A percentile compares a stretch with the other conserved stretches of the same genome.
Evolutionary conservation across 2,113 vertebrate species (phyloP).

Genomic region (Coryphaenoides rupestris): DNA sequence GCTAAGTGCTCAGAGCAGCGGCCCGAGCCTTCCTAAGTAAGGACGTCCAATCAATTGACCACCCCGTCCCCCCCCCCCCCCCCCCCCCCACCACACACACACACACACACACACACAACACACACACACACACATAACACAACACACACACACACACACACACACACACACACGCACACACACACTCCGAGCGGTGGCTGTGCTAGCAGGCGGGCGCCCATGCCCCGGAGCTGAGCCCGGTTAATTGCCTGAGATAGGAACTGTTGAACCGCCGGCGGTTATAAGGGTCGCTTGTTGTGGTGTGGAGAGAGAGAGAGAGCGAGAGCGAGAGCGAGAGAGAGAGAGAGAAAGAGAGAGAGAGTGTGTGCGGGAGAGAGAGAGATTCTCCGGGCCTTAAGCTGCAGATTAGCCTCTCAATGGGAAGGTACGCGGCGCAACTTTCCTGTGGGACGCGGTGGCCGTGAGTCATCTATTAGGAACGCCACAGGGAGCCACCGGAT

Average conservation of each 20-base stretch:
- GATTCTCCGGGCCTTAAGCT: constrained; percentile 49
- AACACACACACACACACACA: constrained; percentile 24
- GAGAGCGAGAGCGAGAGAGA: too few relatives aligned
- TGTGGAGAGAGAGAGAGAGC: constrained; percentile 6
- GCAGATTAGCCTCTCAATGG: constrained; percentile 55
- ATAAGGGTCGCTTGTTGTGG: constrained; percentile 47
- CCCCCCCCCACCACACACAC: constrained; percentile 38
- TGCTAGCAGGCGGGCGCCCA: constrained; percentile 45
- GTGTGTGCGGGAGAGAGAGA: constrained; percentile 18
- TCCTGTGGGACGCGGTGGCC: constrained; percentile 51
- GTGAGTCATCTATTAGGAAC: constrained; percentile 47
- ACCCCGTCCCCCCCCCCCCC: constrained; percentile 41
- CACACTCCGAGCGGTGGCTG: constrained; percentile 22
- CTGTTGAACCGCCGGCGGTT: constrained; percentile 38
- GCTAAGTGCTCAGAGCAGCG: constrained; percentile 45
- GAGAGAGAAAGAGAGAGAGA: too few relatives aligned
- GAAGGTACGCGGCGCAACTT: constrained; percentile 45
- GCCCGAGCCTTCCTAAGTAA: constrained; percentile 57
- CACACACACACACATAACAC: too few relatives aligned
- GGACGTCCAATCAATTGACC: constrained; percentile 62
- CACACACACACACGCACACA: constrained; percentile 24
- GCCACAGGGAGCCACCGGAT: constrained; percentile 28
- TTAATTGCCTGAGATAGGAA: constrained; percentile 66
- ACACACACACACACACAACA: constrained; percentile 20
- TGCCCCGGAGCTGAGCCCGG: constrained; percentile 34